Base-by-base conservation (phyloP, 2,888 invertebrate species). In the Elysia crispata region DNA sequence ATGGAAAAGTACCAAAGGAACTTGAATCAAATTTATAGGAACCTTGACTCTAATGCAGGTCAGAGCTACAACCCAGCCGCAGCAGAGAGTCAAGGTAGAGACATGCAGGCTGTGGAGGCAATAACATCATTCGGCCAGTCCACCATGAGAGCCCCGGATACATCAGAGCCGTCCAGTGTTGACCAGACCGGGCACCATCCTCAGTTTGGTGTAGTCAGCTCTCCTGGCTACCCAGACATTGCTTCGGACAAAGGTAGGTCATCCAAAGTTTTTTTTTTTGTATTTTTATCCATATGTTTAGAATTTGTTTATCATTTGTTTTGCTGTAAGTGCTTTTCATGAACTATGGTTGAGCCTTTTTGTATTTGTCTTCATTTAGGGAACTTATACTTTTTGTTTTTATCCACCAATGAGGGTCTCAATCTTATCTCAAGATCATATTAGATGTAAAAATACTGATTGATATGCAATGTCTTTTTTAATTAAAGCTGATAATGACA, bases 1-100 rank as follows among this genome's bases (percentile, higher is more conserved):
- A 81, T 90, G 79, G 88, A 89, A 73, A 87, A 89, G 79, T 91
- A 90, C 83, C 89, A 90, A 76, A 86, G 88, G 83, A 89, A 87
- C 80, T 85, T 90, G 85, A 86, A 86, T 67, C 84, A 83, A 80
- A 79, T 90, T 54, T 90, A 90, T 81, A 83, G 86, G 76, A 85
- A 86, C 73, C 13, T 76, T 8, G 83, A 82, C 41, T 8, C 64
- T n/a, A 60, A 75, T 18, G 70, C 41, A 5, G 50, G 33, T 54
- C n/a, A 74, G 50, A 23, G 6, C 28, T 20, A n/a, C 0, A 20
- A n/a, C 5, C 15, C 15, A 0, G 23, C 30, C 1, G n/a, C n/a
- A 11, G 13, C 23, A 13, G 62, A 69, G 33, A 41, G 41, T 33
- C 66, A 49, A 31, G 15, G 13, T 1, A 31, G 62, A 15, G 31